Evolutionary conservation across 1,140 invertebrate genomes (phyloP).

Genomic region (Daktulosphaira vitifoliae): DNA sequence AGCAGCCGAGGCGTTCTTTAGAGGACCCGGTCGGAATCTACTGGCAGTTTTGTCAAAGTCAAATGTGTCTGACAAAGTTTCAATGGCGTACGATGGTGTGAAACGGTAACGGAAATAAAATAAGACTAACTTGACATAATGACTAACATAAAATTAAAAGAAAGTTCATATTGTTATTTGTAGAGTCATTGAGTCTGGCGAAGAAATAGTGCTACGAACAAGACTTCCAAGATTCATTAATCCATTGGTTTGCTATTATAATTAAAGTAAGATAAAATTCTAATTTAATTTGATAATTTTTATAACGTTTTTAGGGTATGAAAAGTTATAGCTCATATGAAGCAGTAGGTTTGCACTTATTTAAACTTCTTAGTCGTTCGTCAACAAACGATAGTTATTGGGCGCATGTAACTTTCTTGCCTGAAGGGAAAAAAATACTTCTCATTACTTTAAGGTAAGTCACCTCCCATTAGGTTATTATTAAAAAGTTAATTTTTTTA

Average conservation of each 20-base stretch:
- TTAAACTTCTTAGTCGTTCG: slow-evolving; percentile 40
- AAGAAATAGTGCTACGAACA: slow-evolving; percentile 56
- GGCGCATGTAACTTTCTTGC: slow-evolving; percentile 57
- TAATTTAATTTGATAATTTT: too few relatives aligned
- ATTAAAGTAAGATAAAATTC: too few relatives aligned
- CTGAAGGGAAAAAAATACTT: slow-evolving; percentile 47
- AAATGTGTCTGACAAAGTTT: slow-evolving; percentile 25
- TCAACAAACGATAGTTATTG: slow-evolving; percentile 56
- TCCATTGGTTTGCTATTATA: slow-evolving; percentile 49
- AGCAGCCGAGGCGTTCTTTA: slow-evolving; percentile 23
- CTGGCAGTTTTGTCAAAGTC: slow-evolving; percentile 24
- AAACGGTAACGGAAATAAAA: slow-evolving; percentile 5
- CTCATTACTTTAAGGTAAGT: slow-evolving; percentile 58
- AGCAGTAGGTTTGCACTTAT: slow-evolving; percentile 54
- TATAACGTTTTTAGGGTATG: slow-evolving; percentile 49
- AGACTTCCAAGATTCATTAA: slow-evolving; percentile 62
- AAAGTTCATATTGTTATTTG: slow-evolving; percentile 38
- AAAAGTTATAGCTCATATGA: slow-evolving; percentile 55
- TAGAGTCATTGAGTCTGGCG: slow-evolving; percentile 58
- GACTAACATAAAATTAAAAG: too few relatives aligned
- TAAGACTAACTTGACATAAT: too few relatives aligned
- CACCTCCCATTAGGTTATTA: too few relatives aligned
- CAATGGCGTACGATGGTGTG: slow-evolving; percentile 25
- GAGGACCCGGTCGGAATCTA: slow-evolving; percentile 25
- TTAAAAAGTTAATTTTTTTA: slow-evolving; percentile 37